A percentile compares a stretch with the other conserved stretches of the same genome.
These are phyloP conservation scores for Amaurobius ferox DNA, from an alignment of 2,888 invertebrate genomes.

Conservation along the genomic window DNA sequence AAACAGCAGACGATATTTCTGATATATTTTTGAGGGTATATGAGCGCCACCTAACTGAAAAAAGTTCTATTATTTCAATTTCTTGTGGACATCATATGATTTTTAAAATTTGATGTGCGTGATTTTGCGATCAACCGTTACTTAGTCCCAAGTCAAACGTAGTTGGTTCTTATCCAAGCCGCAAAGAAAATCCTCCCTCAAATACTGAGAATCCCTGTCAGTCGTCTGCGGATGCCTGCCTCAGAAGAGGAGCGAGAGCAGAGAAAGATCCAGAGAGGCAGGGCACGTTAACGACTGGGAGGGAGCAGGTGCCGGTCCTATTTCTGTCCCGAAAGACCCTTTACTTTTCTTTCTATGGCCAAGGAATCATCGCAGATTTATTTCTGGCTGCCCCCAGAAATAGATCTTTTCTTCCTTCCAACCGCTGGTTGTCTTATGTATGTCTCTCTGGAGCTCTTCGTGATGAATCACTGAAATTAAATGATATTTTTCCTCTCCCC, in stretches of 20 bases:
- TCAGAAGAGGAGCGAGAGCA: background rate
- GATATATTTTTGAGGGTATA: too few species aligned
- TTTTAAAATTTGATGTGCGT: too few species aligned
- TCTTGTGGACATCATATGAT: too few species aligned
- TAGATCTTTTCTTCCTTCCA: background rate
- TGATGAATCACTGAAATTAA: background rate
- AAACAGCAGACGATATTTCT: too few species aligned
- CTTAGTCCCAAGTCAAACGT: background rate
- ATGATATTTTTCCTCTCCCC: background rate
- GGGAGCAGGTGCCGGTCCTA: slow-evolving; percentile 34
- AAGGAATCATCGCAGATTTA: slow-evolving; percentile 27
- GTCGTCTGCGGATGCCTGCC: background rate
- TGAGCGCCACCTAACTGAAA: too few species aligned
- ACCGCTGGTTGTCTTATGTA: background rate
- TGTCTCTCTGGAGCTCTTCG: background rate
- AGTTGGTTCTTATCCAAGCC: background rate
- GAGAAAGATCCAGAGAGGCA: background rate
- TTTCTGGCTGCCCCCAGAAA: slow-evolving; percentile 13
- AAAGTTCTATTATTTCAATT: too few species aligned
- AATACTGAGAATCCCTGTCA: background rate
- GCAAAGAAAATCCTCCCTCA: background rate
- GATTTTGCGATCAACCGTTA: too few species aligned
- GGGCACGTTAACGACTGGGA: background rate
- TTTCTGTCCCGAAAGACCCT: slow-evolving; percentile 21
- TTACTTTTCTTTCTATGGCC: slow-evolving; percentile 54